Evolutionary conservation across 2,113 vertebrate genomes (phyloP).

Genomic region (Plecturocebus donacophilus): DNA sequence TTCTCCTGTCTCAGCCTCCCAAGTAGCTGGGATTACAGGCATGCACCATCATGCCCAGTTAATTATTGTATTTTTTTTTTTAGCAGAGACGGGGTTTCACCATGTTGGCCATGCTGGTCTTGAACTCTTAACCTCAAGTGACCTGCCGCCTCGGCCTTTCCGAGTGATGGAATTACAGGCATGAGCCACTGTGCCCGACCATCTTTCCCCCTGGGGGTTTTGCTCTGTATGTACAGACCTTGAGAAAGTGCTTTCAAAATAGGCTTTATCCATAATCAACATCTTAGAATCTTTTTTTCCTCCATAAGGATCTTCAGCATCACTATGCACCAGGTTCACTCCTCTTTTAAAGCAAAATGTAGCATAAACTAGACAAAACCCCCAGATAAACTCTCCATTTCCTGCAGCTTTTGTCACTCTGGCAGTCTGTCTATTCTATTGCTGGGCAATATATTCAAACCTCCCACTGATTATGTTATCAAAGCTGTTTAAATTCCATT

Average conservation of each 20-base stretch:
- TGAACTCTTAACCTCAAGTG: too few species aligned
- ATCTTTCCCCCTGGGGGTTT: neutral
- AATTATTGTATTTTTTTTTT: too few species aligned
- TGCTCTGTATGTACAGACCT: neutral
- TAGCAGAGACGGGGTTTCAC: too few species aligned
- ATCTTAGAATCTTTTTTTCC: neutral
- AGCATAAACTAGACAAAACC: neutral
- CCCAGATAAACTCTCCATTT: neutral
- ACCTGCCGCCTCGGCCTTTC: too few species aligned
- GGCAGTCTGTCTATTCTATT: neutral
- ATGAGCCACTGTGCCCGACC: too few species aligned
- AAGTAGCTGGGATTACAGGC: too few species aligned
- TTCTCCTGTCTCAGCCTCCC: too few species aligned
- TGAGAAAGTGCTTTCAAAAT: neutral
- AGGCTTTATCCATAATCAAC: neutral
- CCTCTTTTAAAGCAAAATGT: constrained; percentile 10
- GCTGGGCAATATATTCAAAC: neutral
- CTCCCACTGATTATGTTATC: neutral
- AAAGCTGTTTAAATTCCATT: constrained; percentile 5
- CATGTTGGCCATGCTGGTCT: too few species aligned
- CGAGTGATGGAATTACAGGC: too few species aligned
- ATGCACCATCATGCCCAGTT: too few species aligned
- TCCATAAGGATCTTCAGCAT: neutral
- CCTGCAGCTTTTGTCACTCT: neutral
- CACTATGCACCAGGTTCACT: neutral